These are phyloP conservation scores for Diploscapter pachys DNA, from an alignment of 1,140 invertebrate species.

Conservation along the genomic window DNA sequence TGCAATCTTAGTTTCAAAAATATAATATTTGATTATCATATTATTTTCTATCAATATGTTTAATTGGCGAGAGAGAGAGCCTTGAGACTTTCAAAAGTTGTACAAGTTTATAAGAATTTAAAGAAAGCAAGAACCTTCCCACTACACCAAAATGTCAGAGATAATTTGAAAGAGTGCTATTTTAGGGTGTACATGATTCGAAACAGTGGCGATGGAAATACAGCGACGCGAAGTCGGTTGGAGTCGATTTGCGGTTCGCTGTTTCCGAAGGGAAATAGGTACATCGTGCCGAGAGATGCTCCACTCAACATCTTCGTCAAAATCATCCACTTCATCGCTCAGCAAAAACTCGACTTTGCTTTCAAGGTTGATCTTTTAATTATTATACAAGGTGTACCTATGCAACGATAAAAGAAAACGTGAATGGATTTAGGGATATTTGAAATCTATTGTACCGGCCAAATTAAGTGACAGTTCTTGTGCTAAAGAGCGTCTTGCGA, in stretches of 20 bases:
- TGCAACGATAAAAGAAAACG: no score
- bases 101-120: no score
- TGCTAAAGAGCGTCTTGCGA: no score
- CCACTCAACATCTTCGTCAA: slow-evolving; percentile 99
- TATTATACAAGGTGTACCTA: slow-evolving; percentile 70
- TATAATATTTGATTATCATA: not conserved
- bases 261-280: slow-evolving; percentile 86
- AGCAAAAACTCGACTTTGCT: slow-evolving; percentile 63
- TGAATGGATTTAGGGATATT: no score
- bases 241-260: slow-evolving; percentile 96
- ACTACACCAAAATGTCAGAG: not conserved
- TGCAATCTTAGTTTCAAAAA: not conserved
- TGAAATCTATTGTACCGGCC: no score
- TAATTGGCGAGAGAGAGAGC: not conserved
- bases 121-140: not conserved
- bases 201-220: slow-evolving; percentile 99
- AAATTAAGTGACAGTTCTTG: no score
- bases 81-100: no score
- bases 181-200: slow-evolving; percentile 99
- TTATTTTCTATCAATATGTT: not conserved
- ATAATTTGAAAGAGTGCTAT: slow-evolving; percentile 3
- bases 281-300: slow-evolving; percentile 88
- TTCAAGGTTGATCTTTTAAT: slow-evolving; percentile 48
- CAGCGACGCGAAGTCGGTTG: slow-evolving; percentile 86
- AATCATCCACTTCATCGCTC: slow-evolving; percentile 98